Evolutionary conservation across 2,113 vertebrate species (phyloP).

Genomic region (Xyrauchen texanus): DNA sequence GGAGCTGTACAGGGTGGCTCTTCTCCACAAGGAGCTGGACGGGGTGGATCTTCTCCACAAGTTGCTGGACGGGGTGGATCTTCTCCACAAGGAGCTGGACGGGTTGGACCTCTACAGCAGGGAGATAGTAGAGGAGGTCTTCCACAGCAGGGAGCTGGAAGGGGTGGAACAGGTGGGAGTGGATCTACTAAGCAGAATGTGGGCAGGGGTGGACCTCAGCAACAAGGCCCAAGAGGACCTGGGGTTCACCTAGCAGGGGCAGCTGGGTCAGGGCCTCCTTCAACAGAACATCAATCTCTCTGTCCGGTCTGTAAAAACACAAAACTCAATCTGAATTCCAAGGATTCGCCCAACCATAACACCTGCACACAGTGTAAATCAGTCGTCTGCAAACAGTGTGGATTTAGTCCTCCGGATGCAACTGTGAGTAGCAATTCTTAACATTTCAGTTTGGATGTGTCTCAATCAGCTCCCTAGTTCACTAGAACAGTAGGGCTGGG

Average conservation of each 20-base stretch:
- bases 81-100: no score
- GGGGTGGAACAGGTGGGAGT: constrained; percentile 35
- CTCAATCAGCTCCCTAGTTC: no score
- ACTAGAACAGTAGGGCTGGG: no score
- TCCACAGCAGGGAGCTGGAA: constrained; percentile 42
- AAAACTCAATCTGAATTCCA: constrained; percentile 81
- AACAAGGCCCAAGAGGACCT: constrained; percentile 66
- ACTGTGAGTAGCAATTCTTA: constrained; percentile 77
- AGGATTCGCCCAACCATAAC: constrained; percentile 87
- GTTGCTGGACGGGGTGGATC: no score
- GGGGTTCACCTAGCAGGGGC: constrained; percentile 41
- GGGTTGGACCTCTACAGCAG: no score
- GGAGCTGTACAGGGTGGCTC: no score
- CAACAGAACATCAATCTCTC: constrained; percentile 72
- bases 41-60: no score
- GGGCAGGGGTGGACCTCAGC: constrained; percentile 62
- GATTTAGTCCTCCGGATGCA: constrained; percentile 88
- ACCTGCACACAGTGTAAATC: constrained; percentile 90
- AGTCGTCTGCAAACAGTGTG: constrained; percentile 92
- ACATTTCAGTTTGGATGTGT: no score
- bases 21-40: no score
- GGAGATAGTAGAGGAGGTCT: no score
- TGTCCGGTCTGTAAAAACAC: constrained; percentile 93
- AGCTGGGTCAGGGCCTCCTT: constrained; percentile 29
- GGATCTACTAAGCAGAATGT: constrained; percentile 65